Base-by-base conservation (phyloP, 1,140 invertebrate species). In the Argopecten irradians region DNA sequence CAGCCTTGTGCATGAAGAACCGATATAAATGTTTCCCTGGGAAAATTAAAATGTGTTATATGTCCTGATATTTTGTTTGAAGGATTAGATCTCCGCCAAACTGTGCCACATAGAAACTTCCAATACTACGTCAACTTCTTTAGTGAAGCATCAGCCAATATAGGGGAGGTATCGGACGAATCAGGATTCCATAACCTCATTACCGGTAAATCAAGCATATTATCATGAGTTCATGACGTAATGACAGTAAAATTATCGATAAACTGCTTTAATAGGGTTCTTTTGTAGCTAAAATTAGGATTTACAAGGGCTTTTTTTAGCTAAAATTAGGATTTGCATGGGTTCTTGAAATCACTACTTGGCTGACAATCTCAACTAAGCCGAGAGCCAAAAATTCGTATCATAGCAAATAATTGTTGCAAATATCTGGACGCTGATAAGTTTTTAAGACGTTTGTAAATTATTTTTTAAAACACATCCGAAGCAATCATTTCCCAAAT, bases 31-130 rank as follows among this genome's bases (percentile, higher is more conserved):
- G n/a, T n/a, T n/a, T n/a, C n/a, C n/a, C n/a, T n/a, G n/a, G n/a
- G n/a, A n/a, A n/a, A n/a, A n/a, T n/a, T n/a, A n/a, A n/a, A n/a
- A 28, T 34, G 16, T 35, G 28, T 28, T 33, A 13, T 0, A 82
- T 34, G 11, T 28, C 22, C 19, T 13, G 33, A n/a, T 33, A 41
- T 35, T 55, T 33, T 36, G 11, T 83, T 87, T 84, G 19, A 87
- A 92, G 91, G 91, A 34, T 91, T 91, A 82, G 89, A 91, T 55
- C 89, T 92, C 19, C 90, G 88, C n/a, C 32, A 87, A 32, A 89
- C 87, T 55, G 34, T 35, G 14, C 34, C 39, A 34, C 89, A 86
- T 19, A 82, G 85, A 22, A 86, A 89, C 82, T 91, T 92, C 43
- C 83, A 90, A 9, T 88, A 88, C 82, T 92, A 92, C 55, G 9